A percentile compares a stretch with the other conserved stretches of the same genome.
These are phyloP conservation scores for Lagenorhynchus albirostris DNA, from an alignment of 2,113 vertebrate genomes.

Conservation along the genomic window DNA sequence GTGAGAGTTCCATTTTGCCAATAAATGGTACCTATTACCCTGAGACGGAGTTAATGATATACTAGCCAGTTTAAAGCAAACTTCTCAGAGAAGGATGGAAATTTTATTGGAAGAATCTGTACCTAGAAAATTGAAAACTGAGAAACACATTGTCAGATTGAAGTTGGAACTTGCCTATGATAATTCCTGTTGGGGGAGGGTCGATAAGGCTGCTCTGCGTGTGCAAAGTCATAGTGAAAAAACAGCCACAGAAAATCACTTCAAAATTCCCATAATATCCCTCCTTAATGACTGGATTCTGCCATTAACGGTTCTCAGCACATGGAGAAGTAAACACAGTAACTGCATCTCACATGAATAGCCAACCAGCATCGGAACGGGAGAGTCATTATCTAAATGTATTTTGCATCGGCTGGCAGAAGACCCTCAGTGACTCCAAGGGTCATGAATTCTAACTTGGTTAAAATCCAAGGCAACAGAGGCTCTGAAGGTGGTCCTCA, in stretches of 20 bases:
- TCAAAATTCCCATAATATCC: constrained; percentile 46
- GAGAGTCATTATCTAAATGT: constrained; percentile 64
- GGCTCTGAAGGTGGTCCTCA: background rate
- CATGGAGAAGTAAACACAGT: constrained; percentile 51
- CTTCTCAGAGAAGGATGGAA: background rate
- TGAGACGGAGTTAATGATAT: constrained; percentile 48
- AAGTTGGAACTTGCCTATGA: constrained; percentile 20
- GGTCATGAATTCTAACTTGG: constrained; percentile 2
- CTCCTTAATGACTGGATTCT: constrained; percentile 36
- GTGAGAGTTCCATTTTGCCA: constrained; percentile 19
- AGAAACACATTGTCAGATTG: constrained; percentile 36
- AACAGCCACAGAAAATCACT: background rate
- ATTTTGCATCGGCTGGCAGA: constrained; percentile 38
- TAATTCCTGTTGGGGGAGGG: constrained; percentile 38
- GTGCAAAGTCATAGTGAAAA: constrained; percentile 5
- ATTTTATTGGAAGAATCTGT: constrained; percentile 41
- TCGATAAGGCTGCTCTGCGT: constrained; percentile 29
- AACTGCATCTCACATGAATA: constrained; percentile 64
- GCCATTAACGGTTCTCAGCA: constrained; percentile 51
- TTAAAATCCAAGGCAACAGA: constrained; percentile 57
- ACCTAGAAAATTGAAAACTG: constrained; percentile 66
- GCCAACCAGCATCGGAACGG: constrained; percentile 62
- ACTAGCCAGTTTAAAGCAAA: constrained; percentile 52
- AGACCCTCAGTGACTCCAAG: background rate
- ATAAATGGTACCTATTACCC: constrained; percentile 52